Evolutionary conservation across 2,888 invertebrate genomes (phyloP), one percentile per base, ranked within the genome.

Genomic region (Thymelicus sylvestris): DNA sequence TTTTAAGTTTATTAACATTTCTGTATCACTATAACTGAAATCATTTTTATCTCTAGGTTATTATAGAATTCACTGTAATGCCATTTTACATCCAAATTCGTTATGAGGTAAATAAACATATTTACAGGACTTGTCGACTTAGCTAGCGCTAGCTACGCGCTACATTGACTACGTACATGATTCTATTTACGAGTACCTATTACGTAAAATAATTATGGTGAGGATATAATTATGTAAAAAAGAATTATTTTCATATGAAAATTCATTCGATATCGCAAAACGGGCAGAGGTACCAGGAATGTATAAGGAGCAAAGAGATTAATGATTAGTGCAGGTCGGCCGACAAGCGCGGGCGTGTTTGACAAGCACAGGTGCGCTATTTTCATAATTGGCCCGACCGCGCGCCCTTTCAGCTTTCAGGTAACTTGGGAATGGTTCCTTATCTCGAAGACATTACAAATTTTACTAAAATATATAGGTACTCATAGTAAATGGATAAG

Each of bases 361-460:
- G 93, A 92, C 92, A 91, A 88, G 92, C 89, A 88, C 93, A 93
- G 93, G 93, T 93, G 93, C 84, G 92, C 92, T 91, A 92, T 91
- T 93, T 93, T 93, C 93, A 92, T 93, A 93, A 93, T 93, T 93
- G 93, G 93, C 88, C 89, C 90, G 88, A 91, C 90, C 89, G 75
- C 82, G 83, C 84, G 89, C 88, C 90, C 88, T 90, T 92, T 90
- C 90, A 89, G 91, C 88, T 90, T 91, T 89, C 88, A 79, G 80
- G 76, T 76, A 76, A 77, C 72, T 73, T 64, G 59, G 64, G 63
- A 69, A 64, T 68, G 64, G 69, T 69, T 69, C 47, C 69, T 69
- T 69, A 69, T 69, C 69, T 59, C 59, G 24, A 64, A 64, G 52
- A 59, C 57, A 57, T 19, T 15, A 39, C n/a, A 66, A n/a, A 31